Conservation (phyloP, 2,113 vertebrate species). For the Ameiurus melas region DNA sequence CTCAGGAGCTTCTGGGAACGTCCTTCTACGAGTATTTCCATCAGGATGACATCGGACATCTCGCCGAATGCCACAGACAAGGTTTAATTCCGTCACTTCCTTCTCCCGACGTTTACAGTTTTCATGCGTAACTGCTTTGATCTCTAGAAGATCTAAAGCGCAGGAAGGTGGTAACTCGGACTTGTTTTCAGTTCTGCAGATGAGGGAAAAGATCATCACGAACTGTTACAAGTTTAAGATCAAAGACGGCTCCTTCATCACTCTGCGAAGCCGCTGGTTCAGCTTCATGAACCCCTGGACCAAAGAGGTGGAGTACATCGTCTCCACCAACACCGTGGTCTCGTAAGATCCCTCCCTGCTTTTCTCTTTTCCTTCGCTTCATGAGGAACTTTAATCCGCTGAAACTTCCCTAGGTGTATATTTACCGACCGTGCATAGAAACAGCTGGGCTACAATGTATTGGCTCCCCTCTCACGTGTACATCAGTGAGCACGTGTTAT, state of each 20-base stretch:
- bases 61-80: conserved; percentile 96
- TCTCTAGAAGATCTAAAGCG: not conserved
- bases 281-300: conserved; percentile 99
- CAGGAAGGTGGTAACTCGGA: conserved; percentile 24
- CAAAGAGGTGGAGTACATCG: conserved; percentile 99
- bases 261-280: conserved; percentile 95
- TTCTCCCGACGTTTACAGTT: not conserved
- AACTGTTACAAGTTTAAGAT: conserved; percentile 99
- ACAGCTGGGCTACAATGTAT: not conserved
- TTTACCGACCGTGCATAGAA: not conserved
- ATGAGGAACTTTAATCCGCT: not conserved
- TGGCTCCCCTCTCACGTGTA: not conserved
- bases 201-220: conserved; percentile 94
- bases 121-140: not conserved
- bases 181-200: conserved; percentile 86
- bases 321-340: conserved; percentile 96
- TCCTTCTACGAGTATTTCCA: conserved; percentile 99
- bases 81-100: conserved; percentile 68
- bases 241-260: conserved; percentile 98
- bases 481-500: not conserved
- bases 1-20: conserved; percentile 96
- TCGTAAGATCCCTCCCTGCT: conserved; percentile 77
- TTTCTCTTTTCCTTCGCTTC: not conserved
- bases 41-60: conserved; percentile 94
- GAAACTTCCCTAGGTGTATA: not conserved